Percentiles rank a stretch among this genome's conserved stretches.
Conservation (phyloP, 2,113 vertebrate genomes). For the Conger conger region DNA sequence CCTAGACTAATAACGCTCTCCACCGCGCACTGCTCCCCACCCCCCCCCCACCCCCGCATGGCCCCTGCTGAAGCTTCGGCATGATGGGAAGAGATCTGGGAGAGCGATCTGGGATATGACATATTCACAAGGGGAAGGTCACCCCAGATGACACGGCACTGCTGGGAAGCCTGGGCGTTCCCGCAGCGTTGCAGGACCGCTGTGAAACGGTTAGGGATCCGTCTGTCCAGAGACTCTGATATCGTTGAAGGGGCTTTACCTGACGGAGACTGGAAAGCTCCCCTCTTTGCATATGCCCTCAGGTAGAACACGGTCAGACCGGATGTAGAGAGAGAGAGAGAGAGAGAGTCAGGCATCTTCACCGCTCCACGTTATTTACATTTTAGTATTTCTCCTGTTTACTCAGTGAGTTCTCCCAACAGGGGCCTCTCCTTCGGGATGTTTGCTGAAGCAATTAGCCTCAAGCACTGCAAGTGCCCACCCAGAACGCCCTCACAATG, state of each 20-base stretch:
- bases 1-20: conserved; percentile 36
- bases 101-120: not conserved
- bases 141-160: not conserved
- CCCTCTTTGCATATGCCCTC: not conserved
- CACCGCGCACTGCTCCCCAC: conserved; percentile 1
- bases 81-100: not conserved
- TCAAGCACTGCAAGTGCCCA: not conserved
- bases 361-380: not conserved
- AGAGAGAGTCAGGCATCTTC: not conserved
- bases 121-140: not conserved
- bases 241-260: not conserved
- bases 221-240: not conserved
- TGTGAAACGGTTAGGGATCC: not conserved
- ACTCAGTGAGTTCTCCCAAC: not conserved
- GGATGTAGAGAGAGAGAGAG: not conserved
- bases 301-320: not conserved
- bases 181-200: not conserved
- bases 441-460: not conserved
- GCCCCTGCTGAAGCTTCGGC: not conserved
- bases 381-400: not conserved
- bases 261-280: not conserved
- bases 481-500: not conserved
- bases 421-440: not conserved
- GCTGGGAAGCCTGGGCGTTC: not conserved
- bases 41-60: conserved; percentile 15